Evolutionary conservation across 2,113 vertebrate genomes (phyloP).

Genomic region (Isichthys henryi): DNA sequence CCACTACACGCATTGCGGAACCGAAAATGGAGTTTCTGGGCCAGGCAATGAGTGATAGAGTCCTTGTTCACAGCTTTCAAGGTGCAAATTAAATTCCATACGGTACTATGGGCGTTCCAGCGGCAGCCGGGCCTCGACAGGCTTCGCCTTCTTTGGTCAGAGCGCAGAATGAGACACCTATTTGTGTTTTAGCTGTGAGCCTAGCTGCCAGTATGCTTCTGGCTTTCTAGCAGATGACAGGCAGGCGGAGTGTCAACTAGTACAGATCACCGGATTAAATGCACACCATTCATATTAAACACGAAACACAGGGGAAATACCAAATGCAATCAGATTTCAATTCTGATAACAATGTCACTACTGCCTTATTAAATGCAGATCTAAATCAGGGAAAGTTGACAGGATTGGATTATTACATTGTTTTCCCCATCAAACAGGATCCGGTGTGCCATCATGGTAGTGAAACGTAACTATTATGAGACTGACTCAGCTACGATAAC

Average conservation of each 20-base stretch:
- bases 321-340: neutral
- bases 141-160: neutral
- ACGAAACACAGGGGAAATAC: neutral
- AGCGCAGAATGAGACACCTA: constrained; percentile 34
- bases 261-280: neutral
- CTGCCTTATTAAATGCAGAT: neutral
- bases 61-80: constrained; percentile 42
- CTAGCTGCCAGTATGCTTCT: neutral
- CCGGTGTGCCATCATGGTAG: neutral
- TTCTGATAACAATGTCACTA: neutral
- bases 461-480: neutral
- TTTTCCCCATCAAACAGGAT: neutral
- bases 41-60: constrained; percentile 36
- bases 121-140: constrained; percentile 34
- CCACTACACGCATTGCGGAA: constrained; percentile 26
- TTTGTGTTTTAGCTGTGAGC: constrained; percentile 21
- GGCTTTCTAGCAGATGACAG: neutral
- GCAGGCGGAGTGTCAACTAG: neutral
- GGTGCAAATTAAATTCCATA: constrained; percentile 53
- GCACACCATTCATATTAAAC: neutral
- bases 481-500: neutral
- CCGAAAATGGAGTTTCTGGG: constrained; percentile 47
- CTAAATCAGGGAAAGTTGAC: neutral
- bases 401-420: neutral
- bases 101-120: constrained; percentile 33